These are phyloP conservation scores for Anoncus sp. DNA, from an alignment of 2,888 invertebrate genomes.

Conservation along the genomic window DNA sequence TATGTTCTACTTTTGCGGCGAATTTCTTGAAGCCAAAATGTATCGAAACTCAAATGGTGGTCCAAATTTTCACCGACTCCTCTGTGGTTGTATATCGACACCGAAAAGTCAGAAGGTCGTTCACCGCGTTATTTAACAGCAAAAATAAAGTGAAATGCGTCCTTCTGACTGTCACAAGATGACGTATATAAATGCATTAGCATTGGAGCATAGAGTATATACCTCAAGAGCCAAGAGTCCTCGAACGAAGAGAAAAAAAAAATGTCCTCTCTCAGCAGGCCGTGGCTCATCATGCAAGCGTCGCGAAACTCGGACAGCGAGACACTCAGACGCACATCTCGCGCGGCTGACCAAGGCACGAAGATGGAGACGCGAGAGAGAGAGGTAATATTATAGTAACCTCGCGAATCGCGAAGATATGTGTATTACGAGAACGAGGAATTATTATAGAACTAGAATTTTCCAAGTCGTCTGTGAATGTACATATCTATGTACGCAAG, in stretches of 20 bases:
- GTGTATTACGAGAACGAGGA: slow-evolving; percentile 57
- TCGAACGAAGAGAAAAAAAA: slow-evolving; percentile 25
- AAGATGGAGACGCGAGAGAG: slow-evolving; percentile 9
- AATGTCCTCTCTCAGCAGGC: slow-evolving; percentile 30
- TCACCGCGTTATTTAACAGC: neutral
- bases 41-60: too few relatives aligned
- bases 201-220: neutral
- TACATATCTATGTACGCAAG: neutral
- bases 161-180: neutral
- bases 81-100: neutral
- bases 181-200: neutral
- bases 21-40: too few relatives aligned
- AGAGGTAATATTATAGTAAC: slow-evolving; percentile 44
- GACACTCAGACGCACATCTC: neutral
- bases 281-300: slow-evolving; percentile 14
- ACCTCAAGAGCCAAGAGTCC: slow-evolving; percentile 14
- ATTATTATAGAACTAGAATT: slow-evolving; percentile 65
- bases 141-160: neutral
- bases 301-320: slow-evolving; percentile 32
- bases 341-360: neutral
- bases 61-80: too few relatives aligned
- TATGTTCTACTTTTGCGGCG: too few relatives aligned
- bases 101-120: neutral
- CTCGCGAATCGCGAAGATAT: slow-evolving; percentile 11
- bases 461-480: slow-evolving; percentile 27